Evolutionary conservation across 2,113 vertebrate genomes (phyloP), one percentile per base, ranked within the genome.

Genomic region (Neolamprologus sp.): DNA sequence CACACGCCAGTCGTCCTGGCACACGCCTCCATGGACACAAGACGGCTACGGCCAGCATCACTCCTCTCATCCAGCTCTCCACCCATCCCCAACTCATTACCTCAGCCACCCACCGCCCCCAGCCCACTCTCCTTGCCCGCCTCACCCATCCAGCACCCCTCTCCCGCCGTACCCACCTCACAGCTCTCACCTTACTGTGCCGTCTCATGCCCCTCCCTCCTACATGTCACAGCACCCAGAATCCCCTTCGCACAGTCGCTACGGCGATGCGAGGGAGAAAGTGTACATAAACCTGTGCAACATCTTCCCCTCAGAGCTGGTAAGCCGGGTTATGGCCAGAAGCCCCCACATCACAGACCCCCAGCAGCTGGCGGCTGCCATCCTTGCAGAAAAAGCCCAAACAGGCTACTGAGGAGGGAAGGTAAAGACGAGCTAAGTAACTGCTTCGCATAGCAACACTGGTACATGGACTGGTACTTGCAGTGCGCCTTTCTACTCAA

Each of bases 321-420:
- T 99, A 94, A 96, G 97, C 85, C 95, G 98, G 1, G 98, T 99
- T 71, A 99, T 99, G 99, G 97, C 98, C 63, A 96, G 98, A 87
- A 98, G 97, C 93, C 98, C 98, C 80, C 98, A 99, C 71, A n/a
- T 98, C 91, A 97, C 96, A 0, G 99, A 99, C 9, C 97, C 98
- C 89, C 98, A 99, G 95, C 97, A 99, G 94, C 97, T 99, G 1
- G 99, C 99, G 0, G 98, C 98, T 1, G 98, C 98, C 88, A 99
- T 99, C 93, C 91, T 99, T 21, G 97, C 97, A 80, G 98, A 99
- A 91, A 99, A 99, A 89, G 97, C 97, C 23, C 98, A 98, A 93
- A 93, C 96, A 21, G 97, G 97, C 73, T 99, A 97, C 95, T 99
- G 95, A 93, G 6, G 8, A 37, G 6, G 5, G 7, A 26, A 28